Evolutionary conservation across 2,113 vertebrate genomes (phyloP).

Genomic region (Acrocephalus arundinaceus): DNA sequence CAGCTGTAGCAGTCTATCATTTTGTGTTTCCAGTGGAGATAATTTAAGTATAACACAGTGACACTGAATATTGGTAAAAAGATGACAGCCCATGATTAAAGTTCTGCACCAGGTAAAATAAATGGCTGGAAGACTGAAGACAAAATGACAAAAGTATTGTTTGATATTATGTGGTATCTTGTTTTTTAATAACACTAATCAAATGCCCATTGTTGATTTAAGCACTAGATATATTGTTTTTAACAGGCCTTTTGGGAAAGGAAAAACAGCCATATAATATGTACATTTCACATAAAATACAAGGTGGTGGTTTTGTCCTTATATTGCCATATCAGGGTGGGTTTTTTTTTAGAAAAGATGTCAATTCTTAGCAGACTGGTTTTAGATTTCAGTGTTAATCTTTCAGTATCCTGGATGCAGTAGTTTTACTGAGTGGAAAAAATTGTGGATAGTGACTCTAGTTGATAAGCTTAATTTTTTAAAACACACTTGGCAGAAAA

Average conservation of each 20-base stretch:
- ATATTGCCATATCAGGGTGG: not conserved
- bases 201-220: conserved; percentile 57
- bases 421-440: not conserved
- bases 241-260: not conserved
- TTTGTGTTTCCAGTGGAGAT: conserved; percentile 69
- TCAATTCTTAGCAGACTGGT: conserved; percentile 25
- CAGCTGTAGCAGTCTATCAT: conserved; percentile 49
- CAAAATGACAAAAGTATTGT: conserved; percentile 42
- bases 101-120: conserved; percentile 62
- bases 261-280: conserved; percentile 6
- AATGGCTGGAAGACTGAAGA: conserved; percentile 51
- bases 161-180: conserved; percentile 8
- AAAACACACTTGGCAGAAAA: not conserved
- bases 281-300: not conserved
- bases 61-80: conserved; percentile 72
- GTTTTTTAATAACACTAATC: conserved; percentile 69
- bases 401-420: not conserved
- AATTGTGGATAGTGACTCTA: not conserved
- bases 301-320: conserved; percentile 11
- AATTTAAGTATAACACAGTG: conserved; percentile 59
- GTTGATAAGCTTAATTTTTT: not conserved
- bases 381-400: conserved; percentile 60
- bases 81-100: conserved; percentile 68
- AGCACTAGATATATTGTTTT: conserved; percentile 49
- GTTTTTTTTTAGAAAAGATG: not conserved